These are phyloP conservation scores for Gouania willdenowi DNA, from an alignment of 2,797 vertebrate genomes.

Conservation along the genomic window DNA sequence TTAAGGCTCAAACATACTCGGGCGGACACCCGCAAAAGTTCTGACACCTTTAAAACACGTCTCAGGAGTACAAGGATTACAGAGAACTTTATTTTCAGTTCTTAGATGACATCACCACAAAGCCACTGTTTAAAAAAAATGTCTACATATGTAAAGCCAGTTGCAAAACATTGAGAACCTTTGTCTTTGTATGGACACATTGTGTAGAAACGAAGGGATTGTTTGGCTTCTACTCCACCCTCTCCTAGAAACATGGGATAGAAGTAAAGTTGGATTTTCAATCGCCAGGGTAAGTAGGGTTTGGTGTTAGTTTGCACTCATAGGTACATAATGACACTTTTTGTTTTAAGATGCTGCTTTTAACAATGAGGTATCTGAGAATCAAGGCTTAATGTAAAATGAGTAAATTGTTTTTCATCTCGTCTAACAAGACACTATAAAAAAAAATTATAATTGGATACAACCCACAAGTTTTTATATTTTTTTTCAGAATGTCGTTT, in stretches of 20 bases:
- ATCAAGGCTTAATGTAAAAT: slow-evolving; percentile 12
- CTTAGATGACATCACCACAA: not conserved
- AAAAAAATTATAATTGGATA: too few relatives aligned
- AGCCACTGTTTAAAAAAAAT: not conserved
- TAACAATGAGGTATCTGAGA: slow-evolving; percentile 31
- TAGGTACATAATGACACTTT: slow-evolving; percentile 62
- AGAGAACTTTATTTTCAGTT: too few relatives aligned
- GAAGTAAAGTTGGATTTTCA: slow-evolving; percentile 43
- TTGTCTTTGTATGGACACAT: slow-evolving; percentile 39
- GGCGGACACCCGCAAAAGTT: too few relatives aligned
- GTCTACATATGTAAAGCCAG: too few relatives aligned
- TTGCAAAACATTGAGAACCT: slow-evolving; percentile 9
- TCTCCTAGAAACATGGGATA: slow-evolving; percentile 46
- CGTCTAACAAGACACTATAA: too few relatives aligned
- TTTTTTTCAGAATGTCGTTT: too few relatives aligned
- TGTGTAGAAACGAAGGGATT: slow-evolving; percentile 45
- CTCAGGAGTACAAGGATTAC: too few relatives aligned
- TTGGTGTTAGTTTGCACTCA: slow-evolving; percentile 47
- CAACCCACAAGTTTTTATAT: too few relatives aligned
- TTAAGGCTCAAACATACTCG: too few relatives aligned
- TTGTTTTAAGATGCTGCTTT: slow-evolving; percentile 49
- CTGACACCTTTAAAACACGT: too few relatives aligned
- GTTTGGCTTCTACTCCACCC: slow-evolving; percentile 66
- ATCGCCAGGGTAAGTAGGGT: slow-evolving; percentile 34
- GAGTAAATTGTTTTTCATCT: not conserved